Conservation (phyloP, 23 tunicate species). For the Trididemnum nubilum region DNA sequence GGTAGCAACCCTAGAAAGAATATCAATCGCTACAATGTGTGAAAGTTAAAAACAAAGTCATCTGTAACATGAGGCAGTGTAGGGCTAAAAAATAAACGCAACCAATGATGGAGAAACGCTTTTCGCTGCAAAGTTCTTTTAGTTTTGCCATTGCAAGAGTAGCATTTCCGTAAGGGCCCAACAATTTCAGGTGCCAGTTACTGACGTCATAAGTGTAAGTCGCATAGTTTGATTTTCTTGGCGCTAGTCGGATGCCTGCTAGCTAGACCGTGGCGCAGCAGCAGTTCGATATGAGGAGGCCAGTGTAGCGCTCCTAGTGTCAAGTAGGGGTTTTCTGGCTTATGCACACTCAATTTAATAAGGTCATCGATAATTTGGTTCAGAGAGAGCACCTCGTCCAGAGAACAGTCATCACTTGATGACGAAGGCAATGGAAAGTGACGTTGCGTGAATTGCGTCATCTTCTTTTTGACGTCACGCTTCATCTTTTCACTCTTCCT, state of each 20-base stretch:
- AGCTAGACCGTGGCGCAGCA: slow-evolving; percentile 23
- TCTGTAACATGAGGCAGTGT: no score
- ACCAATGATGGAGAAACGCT: no score
- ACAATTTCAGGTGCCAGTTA: no score
- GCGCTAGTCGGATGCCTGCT: neutral
- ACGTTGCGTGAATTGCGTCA: neutral
- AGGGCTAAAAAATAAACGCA: no score
- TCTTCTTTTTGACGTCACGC: neutral
- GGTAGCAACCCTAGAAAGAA: no score
- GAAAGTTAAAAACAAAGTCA: no score
- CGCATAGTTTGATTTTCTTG: slow-evolving; percentile 9
- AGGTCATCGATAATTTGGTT: slow-evolving; percentile 19
- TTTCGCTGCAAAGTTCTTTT: no score
- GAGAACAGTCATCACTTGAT: neutral
- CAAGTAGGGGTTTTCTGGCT: slow-evolving; percentile 33
- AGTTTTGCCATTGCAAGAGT: no score
- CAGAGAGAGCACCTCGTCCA: neutral
- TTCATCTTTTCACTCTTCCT: neutral
- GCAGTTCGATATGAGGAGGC: slow-evolving; percentile 20
- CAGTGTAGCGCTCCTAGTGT: slow-evolving; percentile 35
- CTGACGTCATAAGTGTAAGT: slow-evolving; percentile 19
- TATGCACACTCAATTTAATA: neutral
- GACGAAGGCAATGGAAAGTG: neutral
- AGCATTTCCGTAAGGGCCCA: no score
- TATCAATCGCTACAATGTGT: no score